Percentiles rank a stretch among this genome's conserved stretches.
phyloP scores from a whole-genome alignment of 2,113 vertebrate species.

The Rhea pennata region DNA sequence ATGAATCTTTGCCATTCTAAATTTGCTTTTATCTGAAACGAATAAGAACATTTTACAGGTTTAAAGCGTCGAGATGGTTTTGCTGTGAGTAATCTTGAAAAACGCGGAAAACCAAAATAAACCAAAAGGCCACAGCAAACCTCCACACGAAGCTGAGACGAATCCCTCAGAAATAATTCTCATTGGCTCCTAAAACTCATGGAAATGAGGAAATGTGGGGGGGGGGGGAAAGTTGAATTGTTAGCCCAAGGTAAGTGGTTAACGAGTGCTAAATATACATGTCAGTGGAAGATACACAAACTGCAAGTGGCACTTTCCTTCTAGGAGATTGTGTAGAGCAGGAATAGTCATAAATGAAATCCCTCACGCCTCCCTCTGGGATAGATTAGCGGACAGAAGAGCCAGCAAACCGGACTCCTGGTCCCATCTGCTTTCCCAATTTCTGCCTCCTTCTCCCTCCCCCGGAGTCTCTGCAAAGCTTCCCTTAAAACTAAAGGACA shows the following conservation, averaged over 20 bases:
- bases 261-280: slow-evolving; percentile 54
- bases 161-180: not conserved
- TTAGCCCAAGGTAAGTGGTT: slow-evolving; percentile 54
- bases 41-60: not conserved
- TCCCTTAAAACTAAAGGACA: not conserved
- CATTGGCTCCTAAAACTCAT: not conserved
- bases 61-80: not conserved
- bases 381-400: not conserved
- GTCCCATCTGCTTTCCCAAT: fast-evolving
- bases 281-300: slow-evolving; percentile 41
- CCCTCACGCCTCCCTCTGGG: not conserved
- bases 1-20: not conserved
- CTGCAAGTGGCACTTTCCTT: slow-evolving; percentile 35
- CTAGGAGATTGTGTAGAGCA: not conserved
- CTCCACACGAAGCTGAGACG: not conserved
- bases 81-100: not conserved
- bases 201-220: not conserved
- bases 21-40: slow-evolving; percentile 15
- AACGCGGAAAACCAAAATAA: not conserved
- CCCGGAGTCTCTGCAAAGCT: not conserved
- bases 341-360: not conserved
- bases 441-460: not conserved
- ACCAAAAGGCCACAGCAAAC: not conserved
- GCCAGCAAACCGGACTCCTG: not conserved
- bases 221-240: slow-evolving; percentile 22